These are phyloP conservation scores for Melanotaenia pygmaea DNA, from an alignment of 2,797 vertebrate genomes.

Conservation along the genomic window DNA sequence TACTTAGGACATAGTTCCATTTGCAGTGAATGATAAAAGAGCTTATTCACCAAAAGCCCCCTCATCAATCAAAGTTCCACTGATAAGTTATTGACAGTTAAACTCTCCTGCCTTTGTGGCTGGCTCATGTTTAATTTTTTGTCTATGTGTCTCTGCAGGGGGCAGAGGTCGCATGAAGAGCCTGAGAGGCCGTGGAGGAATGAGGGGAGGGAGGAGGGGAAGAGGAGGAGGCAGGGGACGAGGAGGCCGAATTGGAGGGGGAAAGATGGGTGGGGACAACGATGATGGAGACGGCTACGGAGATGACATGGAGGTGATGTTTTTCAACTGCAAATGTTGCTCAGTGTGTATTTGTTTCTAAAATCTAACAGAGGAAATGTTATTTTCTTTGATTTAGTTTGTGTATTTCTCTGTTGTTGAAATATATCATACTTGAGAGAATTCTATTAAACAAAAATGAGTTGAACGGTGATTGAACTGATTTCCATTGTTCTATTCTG, in stretches of 20 bases:
- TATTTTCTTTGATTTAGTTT: not conserved
- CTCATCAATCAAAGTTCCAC: slow-evolving; percentile 26
- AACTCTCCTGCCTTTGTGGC: not conserved
- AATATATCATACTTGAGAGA: no score
- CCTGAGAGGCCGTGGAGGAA: slow-evolving; percentile 88
- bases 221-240: slow-evolving; percentile 85
- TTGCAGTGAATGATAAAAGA: no score
- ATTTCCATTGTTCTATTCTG: not conserved
- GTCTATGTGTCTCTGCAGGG: slow-evolving; percentile 70
- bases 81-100: not conserved
- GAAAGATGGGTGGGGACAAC: slow-evolving; percentile 85
- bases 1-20: no score
- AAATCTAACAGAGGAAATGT: not conserved
- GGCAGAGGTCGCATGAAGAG: slow-evolving; percentile 86
- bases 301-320: slow-evolving; percentile 90
- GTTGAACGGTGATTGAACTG: not conserved
- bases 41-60: not conserved
- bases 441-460: not conserved
- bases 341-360: not conserved
- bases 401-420: not conserved
- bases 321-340: not conserved
- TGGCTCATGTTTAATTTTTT: not conserved
- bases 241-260: slow-evolving; percentile 84
- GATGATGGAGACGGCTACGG: slow-evolving; percentile 89
- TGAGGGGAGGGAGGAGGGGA: slow-evolving; percentile 87